Base-by-base conservation (phyloP, 2,888 invertebrate genomes). In the Eledone cirrhosa region DNA sequence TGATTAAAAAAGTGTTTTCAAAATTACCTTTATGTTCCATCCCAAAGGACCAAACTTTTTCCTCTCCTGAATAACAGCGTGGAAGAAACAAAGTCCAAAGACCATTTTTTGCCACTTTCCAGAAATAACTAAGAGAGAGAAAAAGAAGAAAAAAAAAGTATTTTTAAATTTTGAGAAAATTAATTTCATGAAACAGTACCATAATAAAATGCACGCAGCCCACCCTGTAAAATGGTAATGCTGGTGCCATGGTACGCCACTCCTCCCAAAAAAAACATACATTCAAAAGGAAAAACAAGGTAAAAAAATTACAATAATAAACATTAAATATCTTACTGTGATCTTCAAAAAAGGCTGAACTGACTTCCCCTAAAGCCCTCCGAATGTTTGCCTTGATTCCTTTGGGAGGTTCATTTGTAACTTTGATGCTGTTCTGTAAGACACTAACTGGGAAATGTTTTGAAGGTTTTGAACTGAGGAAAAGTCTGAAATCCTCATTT, bases 331-430 rank as follows among this genome's bases (percentile, higher is more conserved):
- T 86, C 90, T 91, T 91, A 95, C 95, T 92, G 89, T 96, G 94
- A 82, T 94, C 93, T 91, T 97, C 95, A 88, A 96, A 97, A 90
- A 95, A 96, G 78, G 94, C 95, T 0, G 92, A 92, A 0, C 96
- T 95, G 87, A 97, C 95, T 88, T 94, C 94, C 81, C 94, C 94
- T 87, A 97, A 96, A 0, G 94, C 94, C 29, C 94, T 93, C 89
- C 96, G 95, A 0, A 96, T 96, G 92, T 97, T 97, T 0, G 96
- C 89, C 67, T 90, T 84, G 24, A 91, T 82, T n/a, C 91, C 91
- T 82, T 91, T 91, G 0, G 91, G 91, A 7, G 91, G 91, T 83
- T 91, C 91, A 81, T 91, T 91, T 72, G 91, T 91, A 80, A 91
- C 91, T 86, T 91, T 91, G 82, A 91, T 91, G 81, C 89, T 89